phyloP scores from a whole-genome alignment of 2,797 vertebrate species.

The Crypturellus tataupa region DNA sequence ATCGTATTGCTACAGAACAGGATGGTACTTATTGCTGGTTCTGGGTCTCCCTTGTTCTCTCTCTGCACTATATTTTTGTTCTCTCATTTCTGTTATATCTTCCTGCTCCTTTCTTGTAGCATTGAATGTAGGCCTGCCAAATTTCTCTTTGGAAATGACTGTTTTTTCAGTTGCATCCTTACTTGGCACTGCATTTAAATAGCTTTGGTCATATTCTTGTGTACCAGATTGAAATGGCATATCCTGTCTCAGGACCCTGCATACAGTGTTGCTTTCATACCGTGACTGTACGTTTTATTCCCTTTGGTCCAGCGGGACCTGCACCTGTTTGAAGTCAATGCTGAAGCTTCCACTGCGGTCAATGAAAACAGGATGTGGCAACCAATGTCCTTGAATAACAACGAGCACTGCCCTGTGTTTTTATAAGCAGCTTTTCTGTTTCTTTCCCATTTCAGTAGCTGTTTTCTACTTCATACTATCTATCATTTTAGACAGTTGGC shows the following conservation, averaged over 20 bases:
- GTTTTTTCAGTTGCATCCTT: constrained; percentile 36
- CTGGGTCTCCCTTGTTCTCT: constrained; percentile 36
- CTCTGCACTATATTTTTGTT: not conserved
- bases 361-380: constrained; percentile 43
- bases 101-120: not conserved
- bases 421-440: constrained; percentile 42
- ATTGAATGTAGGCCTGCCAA: constrained; percentile 33
- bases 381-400: constrained; percentile 55
- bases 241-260: constrained; percentile 59
- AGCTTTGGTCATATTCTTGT: constrained; percentile 53
- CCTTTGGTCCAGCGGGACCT: constrained; percentile 23
- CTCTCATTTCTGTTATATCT: not conserved
- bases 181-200: constrained; percentile 57
- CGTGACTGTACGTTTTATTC: constrained; percentile 44
- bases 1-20: constrained; percentile 6
- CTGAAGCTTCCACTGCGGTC: constrained; percentile 38
- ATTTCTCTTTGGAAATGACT: constrained; percentile 41
- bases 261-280: constrained; percentile 66
- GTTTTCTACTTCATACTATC: constrained; percentile 34
- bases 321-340: constrained; percentile 69
- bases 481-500: constrained; percentile 37
- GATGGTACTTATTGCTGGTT: constrained; percentile 29
- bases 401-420: not conserved
- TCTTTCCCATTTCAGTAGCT: not conserved
- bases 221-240: constrained; percentile 31